phyloP scores from a whole-genome alignment of 1,140 invertebrate species.

The Apis laboriosa region DNA sequence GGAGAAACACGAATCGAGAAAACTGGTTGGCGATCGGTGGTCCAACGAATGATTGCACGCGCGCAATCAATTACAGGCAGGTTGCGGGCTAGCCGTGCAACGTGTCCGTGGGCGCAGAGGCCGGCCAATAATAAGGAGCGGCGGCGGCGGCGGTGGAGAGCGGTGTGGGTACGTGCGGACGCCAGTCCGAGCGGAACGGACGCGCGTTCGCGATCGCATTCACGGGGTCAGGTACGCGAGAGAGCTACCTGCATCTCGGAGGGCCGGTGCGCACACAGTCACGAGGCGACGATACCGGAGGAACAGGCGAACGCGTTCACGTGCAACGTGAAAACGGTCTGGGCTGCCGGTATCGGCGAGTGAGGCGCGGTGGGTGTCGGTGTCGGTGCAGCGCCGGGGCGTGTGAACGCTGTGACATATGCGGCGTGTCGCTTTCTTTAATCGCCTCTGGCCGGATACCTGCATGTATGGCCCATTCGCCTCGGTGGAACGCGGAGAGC shows the following conservation, averaged over 20 bases:
- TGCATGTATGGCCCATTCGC: slow-evolving; percentile 59
- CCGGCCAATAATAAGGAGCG: slow-evolving; percentile 43
- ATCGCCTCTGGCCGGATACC: slow-evolving; percentile 68
- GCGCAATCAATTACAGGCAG: slow-evolving; percentile 31
- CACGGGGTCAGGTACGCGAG: slow-evolving; percentile 57
- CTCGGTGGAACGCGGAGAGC: slow-evolving; percentile 1
- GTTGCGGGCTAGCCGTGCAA: slow-evolving; percentile 24
- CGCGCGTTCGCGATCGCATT: slow-evolving; percentile 59
- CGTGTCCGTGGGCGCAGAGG: slow-evolving; percentile 31
- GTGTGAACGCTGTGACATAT: slow-evolving; percentile 82
- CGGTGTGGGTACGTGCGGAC: slow-evolving; percentile 17
- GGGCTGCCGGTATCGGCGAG: slow-evolving; percentile 19
- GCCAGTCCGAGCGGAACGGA: slow-evolving; percentile 42
- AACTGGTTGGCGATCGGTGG: neutral
- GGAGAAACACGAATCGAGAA: slow-evolving; percentile 3
- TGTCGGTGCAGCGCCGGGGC: slow-evolving; percentile 76
- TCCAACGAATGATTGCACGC: neutral
- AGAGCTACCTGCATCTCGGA: slow-evolving; percentile 59
- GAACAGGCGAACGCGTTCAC: slow-evolving; percentile 24
- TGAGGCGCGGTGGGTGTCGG: slow-evolving; percentile 75
- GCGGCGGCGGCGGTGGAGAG: neutral
- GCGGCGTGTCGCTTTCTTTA: slow-evolving; percentile 80
- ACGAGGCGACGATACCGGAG: slow-evolving; percentile 45
- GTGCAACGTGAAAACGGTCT: slow-evolving; percentile 43
- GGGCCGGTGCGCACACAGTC: slow-evolving; percentile 41